Conservation (phyloP, 2,888 invertebrate species). For the Ennomos erosarius region DNA sequence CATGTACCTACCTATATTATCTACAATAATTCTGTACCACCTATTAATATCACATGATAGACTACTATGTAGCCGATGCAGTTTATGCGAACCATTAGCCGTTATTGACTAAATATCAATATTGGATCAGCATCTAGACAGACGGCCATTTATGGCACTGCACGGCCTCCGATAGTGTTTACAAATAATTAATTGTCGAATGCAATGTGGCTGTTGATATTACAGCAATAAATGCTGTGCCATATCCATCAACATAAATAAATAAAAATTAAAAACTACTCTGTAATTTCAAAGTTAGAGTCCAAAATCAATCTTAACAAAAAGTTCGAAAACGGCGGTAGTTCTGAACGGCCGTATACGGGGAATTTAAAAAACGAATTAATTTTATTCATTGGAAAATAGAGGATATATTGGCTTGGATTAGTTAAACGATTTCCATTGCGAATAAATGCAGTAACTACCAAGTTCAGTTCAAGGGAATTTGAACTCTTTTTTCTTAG, state of each 20-base stretch:
- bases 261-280: conserved; percentile 50
- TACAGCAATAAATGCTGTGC: conserved; percentile 77
- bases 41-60: conserved; percentile 9
- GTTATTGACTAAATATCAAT: conserved; percentile 51
- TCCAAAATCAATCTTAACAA: conserved; percentile 30
- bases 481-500: conserved; percentile 17
- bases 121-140: conserved; percentile 48
- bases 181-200: conserved; percentile 83
- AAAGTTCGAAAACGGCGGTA: conserved; percentile 30
- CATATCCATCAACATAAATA: conserved; percentile 67
- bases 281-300: conserved; percentile 39
- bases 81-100: conserved; percentile 37
- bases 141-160: conserved; percentile 65
- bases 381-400: conserved; percentile 80
- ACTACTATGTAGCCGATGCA: conserved; percentile 22
- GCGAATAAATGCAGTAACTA: conserved; percentile 41
- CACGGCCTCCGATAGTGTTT: conserved; percentile 74
- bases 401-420: conserved; percentile 82
- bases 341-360: conserved; percentile 66
- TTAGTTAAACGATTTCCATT: conserved; percentile 70
- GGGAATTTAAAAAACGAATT: conserved; percentile 74
- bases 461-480: conserved; percentile 9
- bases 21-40: neutral
- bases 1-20: neutral
- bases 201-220: conserved; percentile 79